Percentiles rank a stretch among this genome's conserved stretches.
Conservation (phyloP, 2,797 vertebrate species). For the Chelon auratus region DNA sequence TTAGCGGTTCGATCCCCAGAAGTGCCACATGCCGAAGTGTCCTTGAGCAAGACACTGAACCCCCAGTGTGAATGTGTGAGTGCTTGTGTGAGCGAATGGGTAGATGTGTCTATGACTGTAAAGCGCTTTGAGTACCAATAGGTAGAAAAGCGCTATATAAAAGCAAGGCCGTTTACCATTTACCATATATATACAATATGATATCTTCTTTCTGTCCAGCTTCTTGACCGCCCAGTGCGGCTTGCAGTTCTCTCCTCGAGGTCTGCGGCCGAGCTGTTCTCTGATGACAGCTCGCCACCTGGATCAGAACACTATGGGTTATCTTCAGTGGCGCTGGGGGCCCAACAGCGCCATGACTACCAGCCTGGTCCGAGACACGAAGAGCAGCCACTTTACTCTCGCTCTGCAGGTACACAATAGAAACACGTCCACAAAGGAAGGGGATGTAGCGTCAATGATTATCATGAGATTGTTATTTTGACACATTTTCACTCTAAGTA, state of each 20-base stretch:
- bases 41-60: too few species aligned
- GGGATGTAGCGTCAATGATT: not conserved
- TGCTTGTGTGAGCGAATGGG: too few species aligned
- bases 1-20: too few species aligned
- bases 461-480: not conserved
- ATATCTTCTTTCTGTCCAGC: constrained; percentile 69
- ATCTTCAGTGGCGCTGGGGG: constrained; percentile 97
- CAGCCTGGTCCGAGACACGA: constrained; percentile 95
- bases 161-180: too few species aligned
- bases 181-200: not conserved
- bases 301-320: constrained; percentile 98
- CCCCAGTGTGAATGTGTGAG: too few species aligned
- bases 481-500: not conserved
- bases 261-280: constrained; percentile 90
- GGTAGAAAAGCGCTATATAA: too few species aligned
- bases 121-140: too few species aligned
- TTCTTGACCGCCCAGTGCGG: constrained; percentile 95
- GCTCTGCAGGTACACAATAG: constrained; percentile 89
- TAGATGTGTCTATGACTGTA: too few species aligned
- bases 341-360: constrained; percentile 97
- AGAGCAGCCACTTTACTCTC: constrained; percentile 93
- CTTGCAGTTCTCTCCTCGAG: constrained; percentile 94
- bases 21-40: too few species aligned
- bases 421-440: not conserved
- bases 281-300: constrained; percentile 93